Evolutionary conservation across 2,113 vertebrate species (phyloP), one percentile per base, ranked within the genome.

Genomic region (Nothoprocta perdicaria): DNA sequence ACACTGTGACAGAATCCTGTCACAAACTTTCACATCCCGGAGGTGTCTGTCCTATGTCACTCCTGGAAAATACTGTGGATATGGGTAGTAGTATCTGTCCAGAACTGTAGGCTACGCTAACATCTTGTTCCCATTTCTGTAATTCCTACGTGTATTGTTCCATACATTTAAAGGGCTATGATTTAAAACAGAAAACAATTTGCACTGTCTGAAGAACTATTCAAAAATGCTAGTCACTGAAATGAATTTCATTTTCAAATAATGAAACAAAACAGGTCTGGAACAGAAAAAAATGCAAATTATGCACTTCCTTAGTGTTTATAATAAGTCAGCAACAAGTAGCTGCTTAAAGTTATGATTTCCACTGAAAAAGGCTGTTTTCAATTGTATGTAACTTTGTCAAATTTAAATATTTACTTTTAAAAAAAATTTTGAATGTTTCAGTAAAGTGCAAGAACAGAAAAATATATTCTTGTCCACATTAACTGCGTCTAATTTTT

Each of bases 161-260:
- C 2, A 2, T 27, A 62, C 35, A 29, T 63, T 40, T 65, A 62
- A 53, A 60, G 21, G 23, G 48, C 58, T 89, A 14, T 31, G 58
- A 38, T 46, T 91, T 52, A 87, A 89, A 92, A 83, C 19, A 71
- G 74, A 89, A 91, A 80, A 55, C 5, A 60, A 77, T 83, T 29
- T 21, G 68, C 14, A 26, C 17, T 62, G 31, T 72, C n/a, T 33
- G 78, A 86, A 38, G 53, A 84, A 29, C 14, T 24, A 83, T 62
- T 31, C 0, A 67, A 77, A 73, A 45, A 46, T 10, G 22, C n/a
- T 66, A 21, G 8, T 8, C 33, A 12, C 13, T 38, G 35, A 38
- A 38, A 38, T 38, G 35, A 38, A 38, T 8, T 38, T 38, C 35
- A 38, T 72, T 89, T 89, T 90, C 85, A 89, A 61, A n/a, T 29